Evolutionary conservation across 2,888 invertebrate genomes (phyloP), one percentile per base, ranked within the genome.

Genomic region (Tenodera sinensis): DNA sequence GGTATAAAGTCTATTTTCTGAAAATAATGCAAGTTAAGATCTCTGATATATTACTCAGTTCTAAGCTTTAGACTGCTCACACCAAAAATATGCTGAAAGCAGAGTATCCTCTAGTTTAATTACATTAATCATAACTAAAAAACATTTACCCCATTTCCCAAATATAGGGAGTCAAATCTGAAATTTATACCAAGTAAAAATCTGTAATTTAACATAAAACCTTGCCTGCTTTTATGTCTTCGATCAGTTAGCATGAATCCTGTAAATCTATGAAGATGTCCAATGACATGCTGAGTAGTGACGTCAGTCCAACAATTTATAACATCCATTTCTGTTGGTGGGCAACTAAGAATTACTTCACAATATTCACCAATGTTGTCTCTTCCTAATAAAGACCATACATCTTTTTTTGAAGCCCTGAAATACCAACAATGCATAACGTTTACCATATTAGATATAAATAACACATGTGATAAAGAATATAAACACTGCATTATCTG

Each of bases 381-480:
- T 30, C 89, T 88, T 20, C 90, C 90, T 8, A 90, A 84, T n/a
- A 90, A 30, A 28, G 90, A 90, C 90, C 89, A 90, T 4, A 71
- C 20, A 71, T 20, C 25, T 20, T 71, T 25, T 71, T 20, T 71
- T 71, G 54, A 71, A 71, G 20, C 8, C 20, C 54, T 71, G 25
- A 25, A 71, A 71, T 71, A 71, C 3, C 14, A 20, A 71, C 4
- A 71, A 6, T 71, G 3, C 6, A 71, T 0, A 20, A 20, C 20
- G 14, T 20, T 71, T 20, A 71, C 25, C 20, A 42, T 42, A 1
- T 1, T 1, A 42, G 1, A 42, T 0, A 42, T 42, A 2, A 42
- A 34, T 8, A 34, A 42, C 42, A 42, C 1, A 12, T 42, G 1
- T 12, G 42, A 42, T 42, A 42, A 42, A 42, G 42, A 42, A 71